phyloP scores from a whole-genome alignment of 2,888 invertebrate species.

The Aphodius sticticus region DNA sequence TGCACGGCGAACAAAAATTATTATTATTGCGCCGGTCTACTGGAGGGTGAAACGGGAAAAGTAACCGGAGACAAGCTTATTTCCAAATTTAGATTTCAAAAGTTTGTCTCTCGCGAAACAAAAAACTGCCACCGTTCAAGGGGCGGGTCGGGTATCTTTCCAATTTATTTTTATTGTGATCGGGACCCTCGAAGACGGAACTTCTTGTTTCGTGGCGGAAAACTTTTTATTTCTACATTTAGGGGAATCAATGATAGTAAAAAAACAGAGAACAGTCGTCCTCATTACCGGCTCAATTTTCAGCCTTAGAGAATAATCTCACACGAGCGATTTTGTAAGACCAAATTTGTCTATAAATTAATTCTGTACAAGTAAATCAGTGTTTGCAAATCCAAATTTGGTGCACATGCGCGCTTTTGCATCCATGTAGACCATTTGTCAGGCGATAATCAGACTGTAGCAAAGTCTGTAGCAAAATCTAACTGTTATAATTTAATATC shows the following conservation, averaged over 20 bases:
- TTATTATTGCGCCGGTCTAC: neutral
- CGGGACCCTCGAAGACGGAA: neutral
- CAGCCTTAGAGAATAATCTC: neutral
- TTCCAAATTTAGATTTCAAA: neutral
- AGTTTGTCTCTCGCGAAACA: neutral
- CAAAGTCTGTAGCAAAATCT: too few relatives aligned
- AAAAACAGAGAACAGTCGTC: neutral
- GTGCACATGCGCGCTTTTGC: too few relatives aligned
- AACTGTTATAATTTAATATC: too few relatives aligned
- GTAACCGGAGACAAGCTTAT: neutral
- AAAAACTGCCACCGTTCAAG: neutral
- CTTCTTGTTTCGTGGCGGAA: neutral
- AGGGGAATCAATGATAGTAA: neutral
- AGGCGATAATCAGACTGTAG: too few relatives aligned
- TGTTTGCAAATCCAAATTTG: too few relatives aligned
- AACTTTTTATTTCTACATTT: constrained; percentile 4
- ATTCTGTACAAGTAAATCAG: too few relatives aligned
- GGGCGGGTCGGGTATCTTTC: constrained; percentile 4
- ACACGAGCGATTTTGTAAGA: too few relatives aligned
- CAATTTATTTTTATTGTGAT: constrained; percentile 4
- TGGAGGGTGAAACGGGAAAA: neutral
- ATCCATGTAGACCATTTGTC: too few relatives aligned
- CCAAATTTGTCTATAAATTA: too few relatives aligned
- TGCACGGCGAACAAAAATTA: neutral
- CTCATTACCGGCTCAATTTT: neutral